Percentiles rank a stretch among this genome's conserved stretches.
These are phyloP conservation scores for Carposina sasakii DNA, from an alignment of 1,140 invertebrate species.

Conservation along the genomic window DNA sequence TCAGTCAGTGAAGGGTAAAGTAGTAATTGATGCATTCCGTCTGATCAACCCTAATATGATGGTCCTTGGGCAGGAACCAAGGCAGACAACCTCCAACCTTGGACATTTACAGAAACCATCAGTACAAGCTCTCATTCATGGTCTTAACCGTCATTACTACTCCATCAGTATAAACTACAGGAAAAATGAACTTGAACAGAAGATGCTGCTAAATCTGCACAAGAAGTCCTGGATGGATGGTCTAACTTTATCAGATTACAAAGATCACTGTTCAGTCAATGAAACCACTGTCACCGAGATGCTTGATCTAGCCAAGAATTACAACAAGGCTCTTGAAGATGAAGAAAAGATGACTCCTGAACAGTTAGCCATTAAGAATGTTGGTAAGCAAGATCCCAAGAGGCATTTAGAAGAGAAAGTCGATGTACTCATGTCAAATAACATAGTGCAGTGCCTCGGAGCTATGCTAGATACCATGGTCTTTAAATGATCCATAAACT, in stretches of 20 bases:
- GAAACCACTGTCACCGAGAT: constrained; percentile 96
- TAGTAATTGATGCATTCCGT: constrained; percentile 95
- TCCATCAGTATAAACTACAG: constrained; percentile 99
- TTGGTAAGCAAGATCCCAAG: constrained; percentile 99
- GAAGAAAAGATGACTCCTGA: constrained; percentile 99
- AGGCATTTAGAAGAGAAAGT: constrained; percentile 99
- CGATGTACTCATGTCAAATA: constrained; percentile 96
- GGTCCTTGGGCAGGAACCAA: constrained; percentile 97
- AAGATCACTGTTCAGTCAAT: constrained; percentile 92
- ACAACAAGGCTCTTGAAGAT: constrained; percentile 99
- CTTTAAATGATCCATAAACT: constrained; percentile 76
- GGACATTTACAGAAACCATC: constrained; percentile 99
- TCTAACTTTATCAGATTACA: constrained; percentile 94
- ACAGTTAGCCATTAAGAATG: constrained; percentile 99
- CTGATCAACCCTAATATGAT: constrained; percentile 99
- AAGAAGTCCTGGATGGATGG: constrained; percentile 99
- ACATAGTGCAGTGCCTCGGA: constrained; percentile 98
- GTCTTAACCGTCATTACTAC: constrained; percentile 99
- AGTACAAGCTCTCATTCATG: constrained; percentile 99
- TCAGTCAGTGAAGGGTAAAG: constrained; percentile 98
- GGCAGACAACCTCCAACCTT: constrained; percentile 99
- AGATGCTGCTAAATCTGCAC: constrained; percentile 99
- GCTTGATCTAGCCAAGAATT: constrained; percentile 97
- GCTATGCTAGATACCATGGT: constrained; percentile 99
- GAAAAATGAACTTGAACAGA: constrained; percentile 99